Base-by-base conservation (phyloP, 2,888 invertebrate genomes). In the Liodrosophila aerea region DNA sequence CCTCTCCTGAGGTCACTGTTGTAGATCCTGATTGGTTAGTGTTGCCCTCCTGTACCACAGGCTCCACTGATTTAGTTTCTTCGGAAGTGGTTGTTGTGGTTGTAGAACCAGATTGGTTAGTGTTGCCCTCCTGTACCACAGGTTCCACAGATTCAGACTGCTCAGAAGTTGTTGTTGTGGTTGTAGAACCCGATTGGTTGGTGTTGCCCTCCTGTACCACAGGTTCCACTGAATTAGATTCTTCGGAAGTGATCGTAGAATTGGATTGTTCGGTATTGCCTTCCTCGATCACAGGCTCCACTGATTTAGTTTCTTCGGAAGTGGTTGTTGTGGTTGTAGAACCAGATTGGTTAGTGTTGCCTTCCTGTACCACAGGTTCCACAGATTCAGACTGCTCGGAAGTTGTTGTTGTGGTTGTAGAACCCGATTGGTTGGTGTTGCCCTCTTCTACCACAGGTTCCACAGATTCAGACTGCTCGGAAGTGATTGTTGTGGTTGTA, bases 61-160 rank as follows among this genome's bases (percentile, higher is more conserved):
- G 22, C 22, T 22, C 22, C 22, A 4, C 22, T 11, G 33, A 16
- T 2, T 7, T 22, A 11, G 37, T 11, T 2, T 22, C 15, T 2
- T 31, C 39, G 0, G 53, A 31, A 7, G 46, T 46, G 1, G 53
- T 46, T 2, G 53, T 56, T 0, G 33, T 29, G 12, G n/a, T 49
- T 0, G 56, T 8, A 0, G 22, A 56, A 12, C 18, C 16, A 1
- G 49, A 47, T 18, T 47, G 16, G 1, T 34, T 1, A 3, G 5
- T 4, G 2, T 9, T 43, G 0, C 7, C 30, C n/a, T 22, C 22
- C 2, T 5, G 2, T 2, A 22, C 22, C 5, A 22, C 22, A 22
- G 22, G 22, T 5, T 22, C 22, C 5, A 4, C 3, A 22, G 22
- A 22, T 22, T 22, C 5, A 22, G 15, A 7, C 33, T 8, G 22